Evolutionary conservation across 2,113 vertebrate species (phyloP), one percentile per base, ranked within the genome.

Genomic region (Actinemys pallida): DNA sequence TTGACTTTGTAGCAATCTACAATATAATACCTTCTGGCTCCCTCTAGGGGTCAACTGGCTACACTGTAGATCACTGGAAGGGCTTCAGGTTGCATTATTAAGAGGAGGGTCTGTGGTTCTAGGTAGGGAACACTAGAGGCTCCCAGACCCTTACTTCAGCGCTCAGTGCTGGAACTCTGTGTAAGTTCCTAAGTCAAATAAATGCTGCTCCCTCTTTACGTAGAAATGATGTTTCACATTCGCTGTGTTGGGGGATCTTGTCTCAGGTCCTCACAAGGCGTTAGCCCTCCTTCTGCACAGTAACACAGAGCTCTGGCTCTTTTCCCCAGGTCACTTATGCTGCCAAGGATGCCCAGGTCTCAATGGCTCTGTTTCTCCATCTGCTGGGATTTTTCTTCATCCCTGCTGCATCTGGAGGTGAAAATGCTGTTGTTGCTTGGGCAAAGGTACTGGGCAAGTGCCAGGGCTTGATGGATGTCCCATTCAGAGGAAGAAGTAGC

Each of bases 281-380:
- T 87, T 89, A 87, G 62, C 56, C 65, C 2, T 83, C 81, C 93
- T 25, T 39, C 52, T 54, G 6, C 50, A 29, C 83, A 47, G 81
- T 5, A 0, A 81, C 82, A 57, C 83, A 88, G 89, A 96, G 31
- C 35, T 86, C 90, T 39, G 6, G 20, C 81, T 97, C 96, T 90
- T 96, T 94, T 96, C 86, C 96, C 22, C 89, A 99, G 99, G 98
- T 99, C 95, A 98, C 97, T 2, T 99, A 99, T 59, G 99, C 99
- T 81, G 99, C 99, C 90, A 98, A 98, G 90, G 99, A 99, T 90
- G 99, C 99, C 65, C 99, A 99, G 96, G 98, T 99, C 10, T 99
- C 99, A 3, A 92, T 99, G 81, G 99, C 99, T 75, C 98, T 99
- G 82, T 99, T 99, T 97, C 98, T 99, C 92, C 98, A 98, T 83